Evolutionary conservation across 2,797 vertebrate genomes (phyloP), one percentile per base, ranked within the genome.

Genomic region (Bucorvus abyssinicus): DNA sequence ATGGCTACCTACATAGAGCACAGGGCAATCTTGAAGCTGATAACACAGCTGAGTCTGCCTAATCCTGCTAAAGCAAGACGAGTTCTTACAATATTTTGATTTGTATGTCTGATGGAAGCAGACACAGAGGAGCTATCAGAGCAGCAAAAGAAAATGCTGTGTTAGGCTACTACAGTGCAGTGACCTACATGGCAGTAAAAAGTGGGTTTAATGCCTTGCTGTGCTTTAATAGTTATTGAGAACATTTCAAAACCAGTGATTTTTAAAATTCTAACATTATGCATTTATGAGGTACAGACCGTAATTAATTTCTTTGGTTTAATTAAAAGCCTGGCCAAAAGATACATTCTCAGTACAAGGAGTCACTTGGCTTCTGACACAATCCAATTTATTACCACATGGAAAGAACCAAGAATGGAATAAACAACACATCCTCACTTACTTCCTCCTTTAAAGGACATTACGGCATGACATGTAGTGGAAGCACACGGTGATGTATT

Each of bases 401-500:
- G 12, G 56, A 42, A 70, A 55, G 40, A 70, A 67, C 5, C 22
- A 70, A 73, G 19, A 5, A 2, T 4, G 8, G 30, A 83, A 8
- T 30, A 73, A 91, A 67, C 17, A 30, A 44, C n/a, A 57, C 8
- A 45, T 5, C 16, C 16, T 24, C 24, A 30, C 14, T 57, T 1
- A 1, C 32, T 63, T 53, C 16, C 49, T 85, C 11, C 47, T 14
- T 5, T 30, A 60, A 84, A 78, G 8, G n/a, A 47, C 27, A 23
- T 34, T 74, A 59, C 30, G 83, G 36, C 13, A 52, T 10, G 7
- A 77, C 2, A 22, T 6, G 22, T 15, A 10, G 20, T 57, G 4
- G 7, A 52, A 0, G 0, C n/a, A 53, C 9, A 61, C 6, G 47
- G 27, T 29, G 44, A 36, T 50, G 50, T 45, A 73, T 4, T 26